A percentile compares a stretch with the other conserved stretches of the same genome.
These are phyloP conservation scores for Porites rus DNA, from an alignment of 92 coral and sea anemone species.

Conservation along the genomic window DNA sequence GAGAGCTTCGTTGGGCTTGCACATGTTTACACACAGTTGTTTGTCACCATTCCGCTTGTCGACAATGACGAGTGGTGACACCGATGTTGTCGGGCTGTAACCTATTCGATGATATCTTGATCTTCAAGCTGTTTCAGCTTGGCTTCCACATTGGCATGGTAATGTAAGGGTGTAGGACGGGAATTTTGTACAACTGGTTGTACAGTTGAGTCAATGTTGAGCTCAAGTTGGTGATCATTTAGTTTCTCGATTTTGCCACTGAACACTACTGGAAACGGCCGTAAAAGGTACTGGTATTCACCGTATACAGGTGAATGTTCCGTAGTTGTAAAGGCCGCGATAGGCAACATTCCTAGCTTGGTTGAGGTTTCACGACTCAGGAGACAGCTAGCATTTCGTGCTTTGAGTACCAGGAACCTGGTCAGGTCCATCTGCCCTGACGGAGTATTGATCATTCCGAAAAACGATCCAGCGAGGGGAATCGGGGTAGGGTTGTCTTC, in stretches of 20 bases:
- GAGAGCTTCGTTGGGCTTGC: conserved; percentile 58
- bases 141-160: conserved; percentile 53
- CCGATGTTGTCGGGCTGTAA: conserved; percentile 71
- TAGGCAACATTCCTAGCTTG: conserved; percentile 6
- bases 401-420: conserved; percentile 25
- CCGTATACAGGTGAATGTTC: conserved; percentile 21
- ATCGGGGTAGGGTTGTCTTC: too few relatives aligned
- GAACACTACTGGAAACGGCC: conserved; percentile 55
- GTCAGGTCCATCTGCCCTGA: conserved; percentile 44
- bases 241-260: conserved; percentile 60
- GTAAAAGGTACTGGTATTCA: conserved; percentile 10
- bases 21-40: conserved; percentile 68
- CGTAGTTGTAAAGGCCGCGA: conserved; percentile 9
- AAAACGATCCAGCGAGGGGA: too few relatives aligned
- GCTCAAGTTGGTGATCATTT: conserved; percentile 41
- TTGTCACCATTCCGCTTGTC: conserved; percentile 60
- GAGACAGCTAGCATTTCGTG: background rate
- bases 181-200: conserved; percentile 60
- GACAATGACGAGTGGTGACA: conserved; percentile 57
- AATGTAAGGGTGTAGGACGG: conserved; percentile 60
- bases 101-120: conserved; percentile 63
- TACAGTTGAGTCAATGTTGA: conserved; percentile 63
- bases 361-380: conserved; percentile 19
- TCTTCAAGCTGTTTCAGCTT: conserved; percentile 55
- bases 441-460: too few relatives aligned